Base-by-base conservation (phyloP, 2,113 vertebrate genomes). In the Deroptyus accipitrinus region DNA sequence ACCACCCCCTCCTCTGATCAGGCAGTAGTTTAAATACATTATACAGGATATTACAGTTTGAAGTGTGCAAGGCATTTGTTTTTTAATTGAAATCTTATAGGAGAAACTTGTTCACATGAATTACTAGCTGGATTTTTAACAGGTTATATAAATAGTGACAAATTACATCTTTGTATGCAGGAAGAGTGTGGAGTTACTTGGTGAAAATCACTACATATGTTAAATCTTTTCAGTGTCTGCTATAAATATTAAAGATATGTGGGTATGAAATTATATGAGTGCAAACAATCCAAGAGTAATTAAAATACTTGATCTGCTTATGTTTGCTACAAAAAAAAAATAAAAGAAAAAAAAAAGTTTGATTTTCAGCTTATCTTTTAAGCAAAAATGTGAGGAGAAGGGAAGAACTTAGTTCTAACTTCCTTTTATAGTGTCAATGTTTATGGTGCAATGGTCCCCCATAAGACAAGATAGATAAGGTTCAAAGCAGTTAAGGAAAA, bases 181-280 rank as follows among this genome's bases (percentile, higher is more conserved):
- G 90, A 95, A 93, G 96, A 91, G 92, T 94, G 91, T 96, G 92
- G 95, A 98, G 94, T 96, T 97, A 95, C 91, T 96, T 95, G 95
- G 86, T 98, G 97, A 98, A 97, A 97, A 97, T 97, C 95, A 68
- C 97, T 97, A 97, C 97, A 97, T 97, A 98, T 98, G 97, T 97
- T 97, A 97, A 98, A 97, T 97, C 70, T 97, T 97, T 96, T 94
- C 95, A 95, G 77, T 86, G 80, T 95, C 96, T 96, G 95, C 93
- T 97, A 97, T 98, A 97, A 98, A 98, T 98, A 98, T 97, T 97
- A 97, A 98, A 98, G 89, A 97, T 97, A 96, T 95, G 86, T 93
- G 94, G 90, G 78, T 94, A 97, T 97, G 97, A 97, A 98, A 97
- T 97, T 97, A 94, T 28, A 61, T 73, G 94, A 97, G 84, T 66